phyloP scores from a whole-genome alignment of 1,140 invertebrate species.

The Piezodorus guildinii region DNA sequence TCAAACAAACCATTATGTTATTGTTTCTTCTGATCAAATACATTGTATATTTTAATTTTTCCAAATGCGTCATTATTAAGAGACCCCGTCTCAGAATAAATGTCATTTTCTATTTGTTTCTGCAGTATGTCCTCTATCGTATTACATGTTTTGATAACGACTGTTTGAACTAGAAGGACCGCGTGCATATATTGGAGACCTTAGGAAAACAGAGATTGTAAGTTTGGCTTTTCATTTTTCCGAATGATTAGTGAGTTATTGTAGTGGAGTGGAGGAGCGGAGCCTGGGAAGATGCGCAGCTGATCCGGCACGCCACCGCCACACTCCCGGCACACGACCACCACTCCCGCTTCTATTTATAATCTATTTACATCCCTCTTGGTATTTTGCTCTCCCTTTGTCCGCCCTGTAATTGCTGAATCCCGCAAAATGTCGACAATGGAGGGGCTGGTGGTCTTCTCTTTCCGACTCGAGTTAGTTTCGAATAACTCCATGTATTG shows the following conservation, averaged over 20 bases:
- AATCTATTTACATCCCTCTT: slow-evolving; percentile 1
- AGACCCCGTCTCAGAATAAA: too few relatives aligned
- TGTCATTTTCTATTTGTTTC: too few relatives aligned
- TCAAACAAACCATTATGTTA: too few relatives aligned
- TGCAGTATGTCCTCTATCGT: too few relatives aligned
- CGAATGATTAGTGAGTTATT: slow-evolving; percentile 1
- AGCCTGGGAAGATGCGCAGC: slow-evolving; percentile 3
- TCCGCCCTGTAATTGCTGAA: slow-evolving; percentile 5
- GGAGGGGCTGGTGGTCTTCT: not conserved
- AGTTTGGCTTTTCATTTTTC: not conserved
- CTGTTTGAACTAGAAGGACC: too few relatives aligned
- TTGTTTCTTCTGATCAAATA: too few relatives aligned
- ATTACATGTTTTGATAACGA: too few relatives aligned
- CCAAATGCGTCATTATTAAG: too few relatives aligned
- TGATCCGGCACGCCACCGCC: not conserved
- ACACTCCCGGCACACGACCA: not conserved
- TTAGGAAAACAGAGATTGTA: too few relatives aligned
- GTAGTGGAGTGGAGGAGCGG: not conserved
- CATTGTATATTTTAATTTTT: too few relatives aligned
- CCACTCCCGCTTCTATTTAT: not conserved
- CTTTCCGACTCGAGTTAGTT: slow-evolving; percentile 1
- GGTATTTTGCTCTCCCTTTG: not conserved
- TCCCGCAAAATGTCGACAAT: not conserved
- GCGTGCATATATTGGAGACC: too few relatives aligned
- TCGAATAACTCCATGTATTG: not conserved